Evolutionary conservation across 2,797 vertebrate genomes (phyloP), one percentile per base, ranked within the genome.

Genomic region (Poecilia gillii): DNA sequence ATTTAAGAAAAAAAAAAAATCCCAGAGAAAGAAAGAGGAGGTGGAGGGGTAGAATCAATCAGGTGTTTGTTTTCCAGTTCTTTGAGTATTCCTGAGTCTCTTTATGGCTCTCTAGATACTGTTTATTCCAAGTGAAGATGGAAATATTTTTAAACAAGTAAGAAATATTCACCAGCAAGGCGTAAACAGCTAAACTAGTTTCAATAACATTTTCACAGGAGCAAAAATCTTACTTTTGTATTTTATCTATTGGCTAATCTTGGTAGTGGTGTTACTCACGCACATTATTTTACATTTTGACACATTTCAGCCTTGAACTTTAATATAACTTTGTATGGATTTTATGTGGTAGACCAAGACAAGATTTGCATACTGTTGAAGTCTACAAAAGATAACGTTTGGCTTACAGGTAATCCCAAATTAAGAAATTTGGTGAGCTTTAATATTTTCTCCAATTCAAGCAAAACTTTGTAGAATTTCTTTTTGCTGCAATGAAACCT

Each of bases 1-100:
- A 72, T 72, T 57, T 41, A 43, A 53, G 20, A 53, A 53, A 75
- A 46, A 59, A 59, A 62, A 76, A 51, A 68, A 68, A 51, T 45
- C 55, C 74, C 23, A 20, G 23, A 41, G 33, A 62, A 31, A 45
- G 49, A 62, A 13, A 20, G 20, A 3, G 49, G 6, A 18, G 11
- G 31, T 33, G 31, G 31, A 3, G 33, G 33, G 33, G 33, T 33
- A 3, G 33, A 33, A 33, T 36, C 16, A 13, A 3, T n/a, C 41
- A 53, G 6, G 36, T 43, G 16, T 46, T 53, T 70, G 23, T 66
- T 47, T 23, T 16, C 18, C 55, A 28, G 16, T 43, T 31, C 28
- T 59, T 45, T 31, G 6, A 71, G 23, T 57, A 39, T 76, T 36
- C 36, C 31, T 39, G 13, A n/a, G 14, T 70, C 47, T 55, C 39